Evolutionary conservation across 2,888 invertebrate species (phyloP).

Genomic region (Platerodrilus igneus): DNA sequence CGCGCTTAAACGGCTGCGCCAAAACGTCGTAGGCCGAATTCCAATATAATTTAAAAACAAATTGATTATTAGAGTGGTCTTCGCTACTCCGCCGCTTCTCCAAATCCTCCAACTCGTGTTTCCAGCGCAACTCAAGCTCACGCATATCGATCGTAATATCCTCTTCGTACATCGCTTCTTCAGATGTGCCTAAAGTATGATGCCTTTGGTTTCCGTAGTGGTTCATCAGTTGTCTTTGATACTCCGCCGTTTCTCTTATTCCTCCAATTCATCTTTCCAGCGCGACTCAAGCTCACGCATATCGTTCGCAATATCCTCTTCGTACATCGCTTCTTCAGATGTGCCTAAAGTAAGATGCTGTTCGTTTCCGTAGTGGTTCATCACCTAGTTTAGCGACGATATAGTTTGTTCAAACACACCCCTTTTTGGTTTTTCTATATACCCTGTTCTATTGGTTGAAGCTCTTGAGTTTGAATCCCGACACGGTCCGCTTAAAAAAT

Average conservation of each 20-base stretch:
- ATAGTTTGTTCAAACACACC: conserved; percentile 48
- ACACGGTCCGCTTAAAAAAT: no score
- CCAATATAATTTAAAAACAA: no score
- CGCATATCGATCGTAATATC: no score
- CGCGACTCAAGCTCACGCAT: conserved; percentile 61
- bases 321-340: conserved; percentile 56
- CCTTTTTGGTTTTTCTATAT: conserved; percentile 60
- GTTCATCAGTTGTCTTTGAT: no score
- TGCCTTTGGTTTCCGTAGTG: no score
- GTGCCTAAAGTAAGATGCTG: conserved; percentile 27
- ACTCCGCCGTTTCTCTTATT: conserved; percentile 59
- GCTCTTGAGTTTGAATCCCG: conserved; percentile 56
- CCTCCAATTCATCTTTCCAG: conserved; percentile 63
- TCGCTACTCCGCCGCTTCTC: no score
- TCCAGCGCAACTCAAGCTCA: no score
- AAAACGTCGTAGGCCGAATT: no score
- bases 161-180: no score
- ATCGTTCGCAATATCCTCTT: conserved; percentile 62
- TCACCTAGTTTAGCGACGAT: conserved; percentile 38
- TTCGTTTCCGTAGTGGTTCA: conserved; percentile 35
- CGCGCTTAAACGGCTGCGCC: no score
- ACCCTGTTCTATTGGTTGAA: conserved; percentile 58
- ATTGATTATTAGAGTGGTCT: conserved; percentile 49
- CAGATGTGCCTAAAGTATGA: no score
- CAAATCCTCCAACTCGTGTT: no score